Base-by-base conservation (phyloP, 2,797 vertebrate species). In the Borostomias antarcticus region DNA sequence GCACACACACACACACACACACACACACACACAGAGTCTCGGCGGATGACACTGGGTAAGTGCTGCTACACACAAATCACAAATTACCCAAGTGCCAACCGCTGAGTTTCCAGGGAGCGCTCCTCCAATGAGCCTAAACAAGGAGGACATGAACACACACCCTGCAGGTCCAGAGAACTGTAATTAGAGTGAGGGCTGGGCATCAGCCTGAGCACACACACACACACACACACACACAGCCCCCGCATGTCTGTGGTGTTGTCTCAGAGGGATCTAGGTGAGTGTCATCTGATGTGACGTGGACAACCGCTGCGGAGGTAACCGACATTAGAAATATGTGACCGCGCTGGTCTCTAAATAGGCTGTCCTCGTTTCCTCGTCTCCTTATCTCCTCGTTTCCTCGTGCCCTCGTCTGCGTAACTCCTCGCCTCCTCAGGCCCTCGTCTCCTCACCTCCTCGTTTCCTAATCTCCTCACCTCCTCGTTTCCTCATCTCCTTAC, bases 1-100 rank as follows among this genome's bases (percentile, higher is more conserved):
- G 52, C 54, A 57, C n/a, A 15, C 62, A 74, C 63, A 82, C 70
- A 71, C 60, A 75, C 77, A 66, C 23, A 70, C 11, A 68, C 56
- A 57, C n/a, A 58, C 69, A n/a, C 59, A 43, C 62, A 51, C 60
- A 72, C n/a, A 62, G 52, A 58, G 64, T 77, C 28, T 62, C 40
- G 67, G 52, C 78, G 1, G 52, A 33, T 43, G 6, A 57, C 32
- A 28, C 51, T 13, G 25, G 40, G 4, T 33, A 33, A 29, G 19
- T 50, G 8, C 47, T 50, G 47, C n/a, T 13, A 52, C 50, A 13
- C 23, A 73, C 51, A 60, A 65, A 78, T 47, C 45, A 17, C 75
- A 63, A 61, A 66, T n/a, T n/a, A n/a, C n/a, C n/a, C 21, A 19
- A 68, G 61, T 70, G 69, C 72, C 51, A 75, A 61, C 59, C 35